Percentiles rank a stretch among this genome's conserved stretches.
Evolutionary conservation across 2,888 invertebrate species (phyloP).

Genomic region (Bunonema sp.): DNA sequence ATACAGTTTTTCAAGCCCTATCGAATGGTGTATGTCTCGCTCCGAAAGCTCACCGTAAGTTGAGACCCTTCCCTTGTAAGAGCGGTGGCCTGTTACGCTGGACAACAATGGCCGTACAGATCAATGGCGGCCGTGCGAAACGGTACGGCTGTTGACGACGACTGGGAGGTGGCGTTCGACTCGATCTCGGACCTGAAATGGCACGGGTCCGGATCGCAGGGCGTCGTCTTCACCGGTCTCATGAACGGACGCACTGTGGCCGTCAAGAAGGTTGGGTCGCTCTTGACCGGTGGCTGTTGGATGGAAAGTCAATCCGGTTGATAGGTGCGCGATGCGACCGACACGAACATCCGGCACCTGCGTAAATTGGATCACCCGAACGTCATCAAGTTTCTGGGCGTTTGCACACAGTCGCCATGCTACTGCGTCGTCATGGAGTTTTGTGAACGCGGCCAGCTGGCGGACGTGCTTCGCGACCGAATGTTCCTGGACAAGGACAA

Average conservation of each 20-base stretch:
- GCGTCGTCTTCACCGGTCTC: slow-evolving; percentile 69
- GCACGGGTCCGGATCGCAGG: slow-evolving; percentile 86
- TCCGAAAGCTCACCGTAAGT: too few relatives aligned
- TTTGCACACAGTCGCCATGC: slow-evolving; percentile 76
- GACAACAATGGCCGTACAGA: too few relatives aligned
- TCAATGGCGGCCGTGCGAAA: too few relatives aligned
- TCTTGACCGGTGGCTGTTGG: neutral
- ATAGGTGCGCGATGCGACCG: slow-evolving; percentile 69
- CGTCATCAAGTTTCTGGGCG: slow-evolving; percentile 75
- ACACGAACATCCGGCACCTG: slow-evolving; percentile 79
- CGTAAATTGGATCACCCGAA: slow-evolving; percentile 84
- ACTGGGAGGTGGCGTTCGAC: slow-evolving; percentile 89
- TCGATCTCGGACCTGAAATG: slow-evolving; percentile 71
- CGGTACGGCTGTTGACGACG: too few relatives aligned
- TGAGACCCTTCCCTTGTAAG: too few relatives aligned
- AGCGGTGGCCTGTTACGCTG: too few relatives aligned
- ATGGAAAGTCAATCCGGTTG: neutral
- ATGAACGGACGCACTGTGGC: slow-evolving; percentile 67
- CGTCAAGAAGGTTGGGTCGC: slow-evolving; percentile 66
- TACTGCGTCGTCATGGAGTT: slow-evolving; percentile 95
- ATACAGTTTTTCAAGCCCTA: too few relatives aligned
- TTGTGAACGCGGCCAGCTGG: slow-evolving; percentile 83
- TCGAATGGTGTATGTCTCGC: too few relatives aligned
- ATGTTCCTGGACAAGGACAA: neutral
- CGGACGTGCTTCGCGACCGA: slow-evolving; percentile 58